These are phyloP conservation scores for Notodonta ziczac DNA, from an alignment of 2,888 invertebrate species.

Conservation along the genomic window DNA sequence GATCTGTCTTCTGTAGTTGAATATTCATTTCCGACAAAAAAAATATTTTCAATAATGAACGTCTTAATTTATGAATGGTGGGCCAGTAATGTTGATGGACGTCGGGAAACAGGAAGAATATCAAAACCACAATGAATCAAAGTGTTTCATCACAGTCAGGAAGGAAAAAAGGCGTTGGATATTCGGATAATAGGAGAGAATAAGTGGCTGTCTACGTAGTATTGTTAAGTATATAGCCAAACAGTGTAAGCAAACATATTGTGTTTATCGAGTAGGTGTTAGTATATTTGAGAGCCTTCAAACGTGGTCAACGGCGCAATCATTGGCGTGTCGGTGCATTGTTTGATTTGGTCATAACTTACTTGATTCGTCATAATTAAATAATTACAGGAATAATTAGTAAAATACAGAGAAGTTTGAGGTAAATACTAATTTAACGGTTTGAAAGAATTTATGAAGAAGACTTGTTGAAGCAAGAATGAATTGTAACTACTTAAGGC, in stretches of 20 bases:
- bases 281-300: background rate
- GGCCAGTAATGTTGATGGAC: too few species aligned
- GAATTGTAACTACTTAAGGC: too few species aligned
- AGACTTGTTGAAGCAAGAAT: too few species aligned
- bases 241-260: background rate
- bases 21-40: background rate
- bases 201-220: background rate
- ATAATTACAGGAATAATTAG: too few species aligned
- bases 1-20: background rate
- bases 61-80: background rate
- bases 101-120: too few species aligned
- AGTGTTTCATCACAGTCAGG: background rate
- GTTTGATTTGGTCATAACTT: background rate
- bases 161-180: background rate
- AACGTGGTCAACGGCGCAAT: background rate
- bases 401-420: too few species aligned
- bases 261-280: constrained; percentile 2
- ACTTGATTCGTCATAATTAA: background rate
- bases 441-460: too few species aligned
- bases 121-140: too few species aligned
- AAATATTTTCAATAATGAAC: too few species aligned
- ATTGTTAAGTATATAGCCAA: background rate
- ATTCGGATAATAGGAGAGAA: background rate
- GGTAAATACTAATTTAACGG: too few species aligned
- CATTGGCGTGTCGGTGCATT: background rate